Conservation (phyloP, 2,113 vertebrate genomes). For the Pagrus major region DNA sequence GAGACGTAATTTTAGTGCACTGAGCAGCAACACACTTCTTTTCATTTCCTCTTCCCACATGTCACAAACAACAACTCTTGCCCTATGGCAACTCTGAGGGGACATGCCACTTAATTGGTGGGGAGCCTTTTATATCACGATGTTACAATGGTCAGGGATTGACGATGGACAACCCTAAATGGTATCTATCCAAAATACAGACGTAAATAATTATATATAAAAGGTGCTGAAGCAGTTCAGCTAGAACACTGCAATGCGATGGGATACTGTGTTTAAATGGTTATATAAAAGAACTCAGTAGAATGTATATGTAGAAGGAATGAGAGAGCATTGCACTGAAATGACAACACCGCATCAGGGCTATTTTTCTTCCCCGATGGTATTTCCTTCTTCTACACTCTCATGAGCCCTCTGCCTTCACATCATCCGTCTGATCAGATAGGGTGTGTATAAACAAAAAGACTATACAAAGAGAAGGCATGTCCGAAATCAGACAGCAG, state of each 20-base stretch:
- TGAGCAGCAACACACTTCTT: no score
- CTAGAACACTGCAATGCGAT: background rate
- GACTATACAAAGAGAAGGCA: background rate
- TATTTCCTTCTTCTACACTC: background rate
- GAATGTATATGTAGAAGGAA: slow-evolving; percentile 6
- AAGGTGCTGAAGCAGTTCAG: background rate
- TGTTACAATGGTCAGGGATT: no score
- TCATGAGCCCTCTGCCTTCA: background rate
- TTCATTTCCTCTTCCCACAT: no score
- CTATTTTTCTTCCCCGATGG: background rate
- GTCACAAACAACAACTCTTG: no score
- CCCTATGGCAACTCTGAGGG: no score
- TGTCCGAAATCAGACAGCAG: background rate
- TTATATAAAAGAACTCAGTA: background rate
- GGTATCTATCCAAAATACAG: background rate
- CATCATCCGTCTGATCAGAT: slow-evolving; percentile 3
- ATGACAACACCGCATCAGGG: background rate
- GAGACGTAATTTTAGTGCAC: no score
- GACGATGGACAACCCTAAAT: no score
- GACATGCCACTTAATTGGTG: no score
- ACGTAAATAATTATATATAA: background rate
- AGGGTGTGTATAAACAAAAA: slow-evolving; percentile 10
- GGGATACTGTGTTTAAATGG: background rate
- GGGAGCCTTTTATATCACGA: no score
- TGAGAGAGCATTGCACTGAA: background rate